Conservation (phyloP, 2,113 vertebrate species). For the Geothlypis trichas region DNA sequence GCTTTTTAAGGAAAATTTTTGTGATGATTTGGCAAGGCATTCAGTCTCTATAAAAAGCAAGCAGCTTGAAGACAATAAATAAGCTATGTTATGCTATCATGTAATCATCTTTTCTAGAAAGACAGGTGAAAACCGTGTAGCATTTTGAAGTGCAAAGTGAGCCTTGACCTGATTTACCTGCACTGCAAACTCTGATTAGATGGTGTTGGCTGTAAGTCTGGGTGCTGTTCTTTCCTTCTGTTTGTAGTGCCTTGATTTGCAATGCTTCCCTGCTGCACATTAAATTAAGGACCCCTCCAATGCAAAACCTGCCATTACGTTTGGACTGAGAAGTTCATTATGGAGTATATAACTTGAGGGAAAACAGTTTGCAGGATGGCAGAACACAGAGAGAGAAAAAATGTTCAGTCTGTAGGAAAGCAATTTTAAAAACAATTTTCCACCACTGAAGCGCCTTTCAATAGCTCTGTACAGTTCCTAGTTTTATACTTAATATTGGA, state of each 20-base stretch:
- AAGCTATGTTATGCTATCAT: not conserved
- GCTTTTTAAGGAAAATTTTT: not conserved
- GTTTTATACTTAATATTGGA: not conserved
- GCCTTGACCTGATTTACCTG: not conserved
- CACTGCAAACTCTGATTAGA: not conserved
- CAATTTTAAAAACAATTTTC: not conserved
- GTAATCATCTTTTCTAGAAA: not conserved
- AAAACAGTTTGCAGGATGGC: constrained; percentile 31
- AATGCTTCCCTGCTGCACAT: fast-evolving
- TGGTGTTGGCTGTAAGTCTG: not conserved
- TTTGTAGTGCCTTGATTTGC: not conserved
- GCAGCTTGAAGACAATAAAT: not conserved
- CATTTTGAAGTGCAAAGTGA: not conserved
- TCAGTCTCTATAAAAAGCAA: not conserved
- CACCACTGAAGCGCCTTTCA: not conserved
- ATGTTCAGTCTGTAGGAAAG: not conserved
- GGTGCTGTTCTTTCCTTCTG: not conserved
- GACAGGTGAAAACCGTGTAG: not conserved
- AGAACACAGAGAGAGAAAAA: constrained; percentile 27
- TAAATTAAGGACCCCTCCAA: not conserved
- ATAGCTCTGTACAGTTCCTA: not conserved
- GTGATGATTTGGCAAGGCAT: not conserved
- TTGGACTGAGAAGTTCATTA: not conserved
- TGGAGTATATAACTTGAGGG: not conserved
- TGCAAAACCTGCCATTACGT: not conserved